Conservation (phyloP, 2,797 vertebrate genomes). For the Gobio occitaniae region DNA sequence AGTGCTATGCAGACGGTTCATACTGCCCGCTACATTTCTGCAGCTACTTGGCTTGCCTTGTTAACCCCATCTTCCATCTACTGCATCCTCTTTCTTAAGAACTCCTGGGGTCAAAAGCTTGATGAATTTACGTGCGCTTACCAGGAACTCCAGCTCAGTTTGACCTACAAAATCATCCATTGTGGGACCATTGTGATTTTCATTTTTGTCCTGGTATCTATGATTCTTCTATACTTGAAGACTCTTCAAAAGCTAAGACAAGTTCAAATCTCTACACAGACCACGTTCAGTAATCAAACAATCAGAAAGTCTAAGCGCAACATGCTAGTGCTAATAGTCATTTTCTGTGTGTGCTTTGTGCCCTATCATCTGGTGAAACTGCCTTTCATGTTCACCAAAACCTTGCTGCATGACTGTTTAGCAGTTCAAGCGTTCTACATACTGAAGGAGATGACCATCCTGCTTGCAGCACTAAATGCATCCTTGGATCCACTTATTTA, state of each 20-base stretch:
- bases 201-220: conserved; percentile 62
- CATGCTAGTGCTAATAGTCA: conserved; percentile 72
- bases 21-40: conserved; percentile 61
- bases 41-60: conserved; percentile 69
- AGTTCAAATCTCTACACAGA: conserved; percentile 45
- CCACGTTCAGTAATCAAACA: conserved; percentile 52
- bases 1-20: conserved; percentile 63
- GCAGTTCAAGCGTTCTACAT: conserved; percentile 54
- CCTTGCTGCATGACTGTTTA: not conserved
- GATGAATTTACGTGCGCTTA: conserved; percentile 40
- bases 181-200: conserved; percentile 59
- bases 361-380: conserved; percentile 76
- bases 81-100: conserved; percentile 56
- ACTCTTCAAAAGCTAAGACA: conserved; percentile 61
- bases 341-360: conserved; percentile 77
- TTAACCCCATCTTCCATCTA: conserved; percentile 54
- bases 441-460: conserved; percentile 68
- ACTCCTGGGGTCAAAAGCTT: fast-evolving
- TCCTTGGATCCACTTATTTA: conserved; percentile 79
- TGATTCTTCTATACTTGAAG: conserved; percentile 72
- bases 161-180: conserved; percentile 65
- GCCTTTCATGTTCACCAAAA: conserved; percentile 63
- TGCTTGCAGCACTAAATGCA: conserved; percentile 70
- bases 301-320: conserved; percentile 70
- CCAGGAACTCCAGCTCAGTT: conserved; percentile 8